Percentiles rank a stretch among this genome's conserved stretches.
These are phyloP conservation scores for Eupithecia inturbata DNA, from an alignment of 2,888 invertebrate species.

Conservation along the genomic window DNA sequence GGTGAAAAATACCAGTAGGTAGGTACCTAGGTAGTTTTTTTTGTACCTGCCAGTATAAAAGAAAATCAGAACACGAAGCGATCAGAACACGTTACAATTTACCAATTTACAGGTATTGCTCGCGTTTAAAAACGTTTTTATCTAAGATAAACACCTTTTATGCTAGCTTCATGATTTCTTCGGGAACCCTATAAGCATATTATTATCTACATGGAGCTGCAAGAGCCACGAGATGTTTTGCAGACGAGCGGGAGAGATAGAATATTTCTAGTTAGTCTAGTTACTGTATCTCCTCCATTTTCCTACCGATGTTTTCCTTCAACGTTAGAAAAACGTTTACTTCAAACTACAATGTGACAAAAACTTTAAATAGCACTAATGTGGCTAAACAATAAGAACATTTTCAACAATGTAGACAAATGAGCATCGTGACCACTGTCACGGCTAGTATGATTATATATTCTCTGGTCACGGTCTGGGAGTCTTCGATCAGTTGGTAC, in stretches of 20 bases:
- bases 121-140: too few species aligned
- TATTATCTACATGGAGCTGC: too few species aligned
- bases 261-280: too few species aligned
- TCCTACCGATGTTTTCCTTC: background rate
- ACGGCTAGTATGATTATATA: too few species aligned
- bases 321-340: background rate
- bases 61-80: too few species aligned
- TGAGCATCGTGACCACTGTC: conserved; percentile 1
- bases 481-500: background rate
- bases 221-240: background rate
- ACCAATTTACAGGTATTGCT: too few species aligned
- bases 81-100: too few species aligned
- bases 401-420: background rate
- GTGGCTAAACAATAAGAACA: background rate
- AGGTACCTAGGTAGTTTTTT: too few species aligned
- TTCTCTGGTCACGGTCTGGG: conserved; percentile 6
- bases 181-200: background rate
- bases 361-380: background rate
- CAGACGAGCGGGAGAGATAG: background rate
- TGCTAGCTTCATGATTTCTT: too few species aligned
- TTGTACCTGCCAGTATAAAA: too few species aligned
- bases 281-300: background rate
- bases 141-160: too few species aligned
- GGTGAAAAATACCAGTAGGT: too few species aligned
- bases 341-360: background rate